Evolutionary conservation across 2,113 vertebrate genomes (phyloP).

Genomic region (Eudorcas thomsonii): DNA sequence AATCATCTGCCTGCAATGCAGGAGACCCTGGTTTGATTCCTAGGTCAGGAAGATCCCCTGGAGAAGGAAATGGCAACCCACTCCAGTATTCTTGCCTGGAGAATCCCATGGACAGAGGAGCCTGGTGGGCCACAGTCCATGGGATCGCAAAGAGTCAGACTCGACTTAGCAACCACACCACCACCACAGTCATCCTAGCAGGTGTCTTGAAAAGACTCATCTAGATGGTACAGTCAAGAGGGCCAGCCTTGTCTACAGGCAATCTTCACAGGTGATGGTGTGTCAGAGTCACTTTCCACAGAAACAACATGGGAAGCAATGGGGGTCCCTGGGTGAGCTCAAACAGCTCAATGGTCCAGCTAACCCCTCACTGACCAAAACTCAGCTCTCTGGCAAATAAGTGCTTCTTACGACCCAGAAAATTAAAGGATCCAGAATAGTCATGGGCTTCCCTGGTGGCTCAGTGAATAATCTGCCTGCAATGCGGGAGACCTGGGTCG

Average conservation of each 20-base stretch:
- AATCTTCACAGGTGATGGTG: accelerated
- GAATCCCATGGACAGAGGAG: background rate
- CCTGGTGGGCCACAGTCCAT: background rate
- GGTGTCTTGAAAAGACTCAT: background rate
- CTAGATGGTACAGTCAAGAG: accelerated
- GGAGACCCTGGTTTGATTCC: background rate
- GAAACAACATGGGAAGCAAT: background rate
- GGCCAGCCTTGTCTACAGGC: background rate
- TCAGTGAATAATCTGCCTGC: background rate
- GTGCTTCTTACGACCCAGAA: background rate
- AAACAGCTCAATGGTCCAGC: no score
- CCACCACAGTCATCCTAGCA: no score
- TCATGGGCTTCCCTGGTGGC: no score
- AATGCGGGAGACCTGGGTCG: background rate
- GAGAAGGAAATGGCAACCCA: background rate
- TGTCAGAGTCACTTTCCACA: background rate
- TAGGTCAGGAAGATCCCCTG: background rate
- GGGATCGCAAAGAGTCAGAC: background rate
- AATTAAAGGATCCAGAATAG: background rate
- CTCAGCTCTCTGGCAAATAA: background rate
- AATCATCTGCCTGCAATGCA: background rate
- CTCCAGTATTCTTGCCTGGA: background rate
- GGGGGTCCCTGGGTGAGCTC: background rate
- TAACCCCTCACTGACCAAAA: accelerated
- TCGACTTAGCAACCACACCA: background rate